Base-by-base conservation (phyloP, 2,888 invertebrate genomes). In the Dicroscelio sp. region DNA sequence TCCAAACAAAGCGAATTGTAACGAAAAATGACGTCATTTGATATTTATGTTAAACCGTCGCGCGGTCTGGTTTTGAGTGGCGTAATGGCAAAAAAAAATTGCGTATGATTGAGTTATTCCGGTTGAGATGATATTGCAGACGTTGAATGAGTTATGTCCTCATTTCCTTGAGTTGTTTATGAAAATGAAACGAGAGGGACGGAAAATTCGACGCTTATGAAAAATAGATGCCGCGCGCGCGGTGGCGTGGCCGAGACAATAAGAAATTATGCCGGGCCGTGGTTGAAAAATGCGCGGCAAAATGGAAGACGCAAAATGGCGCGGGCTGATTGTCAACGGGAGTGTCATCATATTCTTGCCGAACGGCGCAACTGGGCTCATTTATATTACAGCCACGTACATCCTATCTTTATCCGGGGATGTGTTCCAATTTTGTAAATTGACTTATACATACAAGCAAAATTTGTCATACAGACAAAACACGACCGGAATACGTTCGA, bases 401-500 rank as follows among this genome's bases (percentile, higher is more conserved):
- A 33, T 78, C 69, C 69, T 75, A 84, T 84, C 84, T 84, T 84
- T 84, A 84, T 75, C 84, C 75, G 63, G 84, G 65, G 75, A 84
- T 84, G 75, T 84, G 75, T 75, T 84, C 75, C 84, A 84, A 84
- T 84, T 84, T 84, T 65, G 55, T 69, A 86, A 86, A 79, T 86
- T 78, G 80, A 73, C 80, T 79, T 71, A 80, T 73, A 86, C 79
- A 86, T 73, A 63, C 80, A 80, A 73, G 65, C 71, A 73, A 79
- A 73, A 86, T 86, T 86, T 73, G 80, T 73, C 63, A 80, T 73
- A 80, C 79, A 86, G 80, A 86, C 80, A 80, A 71, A 86, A 86
- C 86, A 79, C 80, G 86, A 86, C 73, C 25, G 27, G 73, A 86
- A 86, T 86, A 86, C 79, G 48, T 73, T 80, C 27, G 69, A 58